phyloP scores from a whole-genome alignment of 2,888 invertebrate species.

The Beris chalybata region DNA sequence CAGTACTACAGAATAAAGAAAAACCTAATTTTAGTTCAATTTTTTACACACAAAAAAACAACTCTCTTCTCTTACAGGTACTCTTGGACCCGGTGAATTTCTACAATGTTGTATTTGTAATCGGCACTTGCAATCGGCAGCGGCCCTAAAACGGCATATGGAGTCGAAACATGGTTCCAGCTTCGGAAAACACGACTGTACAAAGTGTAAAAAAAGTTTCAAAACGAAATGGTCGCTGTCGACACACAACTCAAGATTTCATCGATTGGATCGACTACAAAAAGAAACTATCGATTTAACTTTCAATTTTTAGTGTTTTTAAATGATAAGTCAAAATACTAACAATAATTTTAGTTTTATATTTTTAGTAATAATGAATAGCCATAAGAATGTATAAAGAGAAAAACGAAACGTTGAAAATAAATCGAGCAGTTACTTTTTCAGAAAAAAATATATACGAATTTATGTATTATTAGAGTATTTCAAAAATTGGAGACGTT shows the following conservation, averaged over 20 bases:
- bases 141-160: conserved; percentile 51
- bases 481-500: no score
- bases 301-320: conserved; percentile 37
- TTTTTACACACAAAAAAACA: no score
- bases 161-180: conserved; percentile 53
- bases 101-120: conserved; percentile 50
- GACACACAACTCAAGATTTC: conserved; percentile 55
- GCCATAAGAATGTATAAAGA: no score
- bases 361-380: not conserved
- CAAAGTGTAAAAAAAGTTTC: conserved; percentile 52
- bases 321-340: not conserved
- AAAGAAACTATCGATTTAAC: conserved; percentile 52
- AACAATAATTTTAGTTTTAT: not conserved
- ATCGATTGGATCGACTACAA: conserved; percentile 48
- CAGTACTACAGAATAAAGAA: no score
- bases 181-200: conserved; percentile 50
- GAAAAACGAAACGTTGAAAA: no score
- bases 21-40: no score
- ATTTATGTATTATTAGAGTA: no score
- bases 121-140: conserved; percentile 50
- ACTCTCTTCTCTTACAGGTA: conserved; percentile 19
- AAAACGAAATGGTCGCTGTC: conserved; percentile 56
- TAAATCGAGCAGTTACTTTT: not conserved
- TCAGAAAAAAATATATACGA: no score
- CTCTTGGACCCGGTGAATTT: conserved; percentile 39